Percentiles rank a stretch among this genome's conserved stretches.
phyloP scores from a whole-genome alignment of 2,888 invertebrate genomes.

The Lepidocyrtinus sp. region DNA sequence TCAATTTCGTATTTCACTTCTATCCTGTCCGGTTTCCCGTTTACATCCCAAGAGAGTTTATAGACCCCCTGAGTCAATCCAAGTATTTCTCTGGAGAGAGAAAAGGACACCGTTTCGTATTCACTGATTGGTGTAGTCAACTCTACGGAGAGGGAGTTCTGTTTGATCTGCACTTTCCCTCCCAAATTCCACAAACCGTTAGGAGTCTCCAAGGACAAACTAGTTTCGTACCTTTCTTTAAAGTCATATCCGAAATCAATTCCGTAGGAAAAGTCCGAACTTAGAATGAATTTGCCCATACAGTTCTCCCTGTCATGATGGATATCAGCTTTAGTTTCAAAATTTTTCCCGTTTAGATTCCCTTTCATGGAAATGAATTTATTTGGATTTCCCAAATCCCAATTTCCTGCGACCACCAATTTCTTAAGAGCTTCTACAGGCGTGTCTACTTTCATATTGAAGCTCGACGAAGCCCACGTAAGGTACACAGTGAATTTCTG shows the following conservation, averaged over 20 bases:
- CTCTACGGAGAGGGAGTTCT: slow-evolving; percentile 50
- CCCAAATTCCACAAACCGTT: slow-evolving; percentile 58
- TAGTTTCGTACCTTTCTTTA: slow-evolving; percentile 52
- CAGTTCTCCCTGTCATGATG: slow-evolving; percentile 12
- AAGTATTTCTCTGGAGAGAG: slow-evolving; percentile 28
- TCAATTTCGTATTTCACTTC: slow-evolving; percentile 39
- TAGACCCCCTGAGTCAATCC: slow-evolving; percentile 28
- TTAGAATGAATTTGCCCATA: slow-evolving; percentile 39
- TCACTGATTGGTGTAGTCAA: slow-evolving; percentile 63
- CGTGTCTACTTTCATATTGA: slow-evolving; percentile 62
- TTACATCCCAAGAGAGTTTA: slow-evolving; percentile 57
- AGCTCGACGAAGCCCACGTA: slow-evolving; percentile 45
- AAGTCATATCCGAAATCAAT: slow-evolving; percentile 65
- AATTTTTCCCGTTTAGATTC: slow-evolving; percentile 50
- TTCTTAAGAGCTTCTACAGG: slow-evolving; percentile 64
- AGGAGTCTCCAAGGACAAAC: slow-evolving; percentile 45
- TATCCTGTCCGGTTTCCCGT: slow-evolving; percentile 33
- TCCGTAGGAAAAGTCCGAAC: slow-evolving; percentile 14
- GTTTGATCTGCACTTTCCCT: slow-evolving; percentile 48
- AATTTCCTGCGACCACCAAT: slow-evolving; percentile 58
- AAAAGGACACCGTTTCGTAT: slow-evolving; percentile 55
- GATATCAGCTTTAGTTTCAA: slow-evolving; percentile 32
- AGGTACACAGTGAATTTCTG: slow-evolving; percentile 50
- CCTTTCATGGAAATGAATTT: slow-evolving; percentile 53
- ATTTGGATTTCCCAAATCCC: slow-evolving; percentile 62